Evolutionary conservation across 2,113 vertebrate species (phyloP).

Genomic region (Erythrolamprus reginae): DNA sequence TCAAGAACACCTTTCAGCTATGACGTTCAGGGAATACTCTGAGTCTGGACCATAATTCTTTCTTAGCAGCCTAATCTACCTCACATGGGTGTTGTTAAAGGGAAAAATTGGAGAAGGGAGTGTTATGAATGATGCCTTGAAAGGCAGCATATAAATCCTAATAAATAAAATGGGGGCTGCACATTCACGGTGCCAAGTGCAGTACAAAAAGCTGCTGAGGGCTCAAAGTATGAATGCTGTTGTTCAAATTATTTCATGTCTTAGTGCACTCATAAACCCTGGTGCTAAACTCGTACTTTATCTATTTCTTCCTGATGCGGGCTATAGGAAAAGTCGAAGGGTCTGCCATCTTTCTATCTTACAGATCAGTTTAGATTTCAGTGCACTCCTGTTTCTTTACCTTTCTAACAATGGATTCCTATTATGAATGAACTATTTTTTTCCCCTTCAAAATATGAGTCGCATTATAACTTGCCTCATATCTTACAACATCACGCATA

Average conservation of each 20-base stretch:
- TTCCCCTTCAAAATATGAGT: not conserved
- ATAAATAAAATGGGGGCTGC: not conserved
- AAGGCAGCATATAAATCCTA: not conserved
- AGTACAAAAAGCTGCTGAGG: not conserved
- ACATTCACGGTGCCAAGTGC: not conserved
- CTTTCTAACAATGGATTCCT: not conserved
- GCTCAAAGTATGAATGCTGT: not conserved
- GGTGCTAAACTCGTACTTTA: not conserved
- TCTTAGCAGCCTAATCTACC: not conserved
- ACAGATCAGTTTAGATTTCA: not conserved
- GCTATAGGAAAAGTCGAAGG: not conserved
- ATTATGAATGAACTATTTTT: not conserved
- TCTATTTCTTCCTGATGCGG: not conserved
- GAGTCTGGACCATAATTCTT: not conserved
- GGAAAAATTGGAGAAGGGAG: not conserved
- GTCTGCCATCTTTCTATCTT: not conserved
- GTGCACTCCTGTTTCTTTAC: not conserved
- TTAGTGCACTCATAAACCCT: not conserved
- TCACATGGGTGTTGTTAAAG: not conserved
- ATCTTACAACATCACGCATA: not conserved
- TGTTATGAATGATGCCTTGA: not conserved
- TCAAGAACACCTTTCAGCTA: not conserved
- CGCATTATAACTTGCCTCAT: not conserved
- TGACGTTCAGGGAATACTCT: not conserved
- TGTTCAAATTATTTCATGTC: not conserved